Percentiles rank a stretch among this genome's conserved stretches.
Conservation (phyloP, 2,888 invertebrate species). For the Aleiodes leptofemur region DNA sequence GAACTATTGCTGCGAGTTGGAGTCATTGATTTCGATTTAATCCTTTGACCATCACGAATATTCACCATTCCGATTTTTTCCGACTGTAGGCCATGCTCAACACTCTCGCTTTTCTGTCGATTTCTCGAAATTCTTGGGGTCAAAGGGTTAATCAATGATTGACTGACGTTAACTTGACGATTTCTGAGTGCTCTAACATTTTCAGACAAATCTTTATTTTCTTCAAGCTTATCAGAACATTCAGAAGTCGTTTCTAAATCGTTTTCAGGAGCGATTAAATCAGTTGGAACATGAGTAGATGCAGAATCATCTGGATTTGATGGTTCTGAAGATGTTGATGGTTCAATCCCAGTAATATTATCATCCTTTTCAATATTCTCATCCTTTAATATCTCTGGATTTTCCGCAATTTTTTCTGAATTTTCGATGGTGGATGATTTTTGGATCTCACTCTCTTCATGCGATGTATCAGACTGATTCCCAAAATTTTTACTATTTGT, state of each 20-base stretch:
- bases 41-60: too few relatives aligned
- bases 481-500: neutral
- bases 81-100: too few relatives aligned
- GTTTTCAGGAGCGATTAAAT: neutral
- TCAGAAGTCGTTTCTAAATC: neutral
- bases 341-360: neutral
- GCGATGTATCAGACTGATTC: neutral
- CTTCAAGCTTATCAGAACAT: constrained; percentile 52
- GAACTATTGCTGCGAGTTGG: neutral
- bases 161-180: constrained; percentile 46
- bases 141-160: neutral
- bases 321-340: neutral
- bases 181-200: constrained; percentile 47
- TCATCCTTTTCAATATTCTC: neutral
- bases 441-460: neutral
- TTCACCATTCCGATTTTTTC: too few relatives aligned
- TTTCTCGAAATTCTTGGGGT: too few relatives aligned
- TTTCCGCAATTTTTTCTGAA: neutral
- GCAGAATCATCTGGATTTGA: neutral
- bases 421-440: neutral
- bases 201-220: constrained; percentile 31
- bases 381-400: neutral
- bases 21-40: neutral
- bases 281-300: too few relatives aligned
- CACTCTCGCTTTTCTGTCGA: too few relatives aligned